Evolutionary conservation across 2,797 vertebrate genomes (phyloP).

Genomic region (Corythornis leucogaster): DNA sequence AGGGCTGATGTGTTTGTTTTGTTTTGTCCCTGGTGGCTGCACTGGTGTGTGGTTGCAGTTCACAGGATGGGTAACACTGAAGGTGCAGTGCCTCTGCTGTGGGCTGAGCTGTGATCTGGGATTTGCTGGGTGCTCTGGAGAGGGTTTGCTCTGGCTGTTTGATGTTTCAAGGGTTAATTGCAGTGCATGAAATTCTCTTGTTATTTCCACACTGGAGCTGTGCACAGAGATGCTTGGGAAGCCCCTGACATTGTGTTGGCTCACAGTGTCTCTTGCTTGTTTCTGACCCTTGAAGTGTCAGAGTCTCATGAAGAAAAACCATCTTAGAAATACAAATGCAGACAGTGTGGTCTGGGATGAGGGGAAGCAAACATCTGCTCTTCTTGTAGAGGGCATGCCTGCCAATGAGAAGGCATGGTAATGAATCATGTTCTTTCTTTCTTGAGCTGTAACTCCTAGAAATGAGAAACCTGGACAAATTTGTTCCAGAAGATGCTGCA

Average conservation of each 20-base stretch:
- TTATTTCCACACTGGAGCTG: not conserved
- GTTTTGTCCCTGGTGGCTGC: not conserved
- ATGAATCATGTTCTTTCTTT: not conserved
- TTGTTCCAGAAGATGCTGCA: not conserved
- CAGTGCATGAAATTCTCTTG: rapidly evolving
- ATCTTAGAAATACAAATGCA: not conserved
- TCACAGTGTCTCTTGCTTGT: not conserved
- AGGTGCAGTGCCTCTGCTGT: not conserved
- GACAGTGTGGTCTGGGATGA: not conserved
- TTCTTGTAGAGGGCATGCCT: not conserved
- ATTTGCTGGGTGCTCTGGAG: not conserved
- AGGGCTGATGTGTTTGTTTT: not conserved
- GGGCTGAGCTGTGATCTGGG: not conserved
- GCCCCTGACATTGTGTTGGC: not conserved
- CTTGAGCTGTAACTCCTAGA: not conserved
- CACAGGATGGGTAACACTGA: not conserved
- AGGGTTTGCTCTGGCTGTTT: not conserved
- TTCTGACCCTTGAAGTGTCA: not conserved
- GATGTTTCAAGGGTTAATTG: not conserved
- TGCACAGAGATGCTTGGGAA: not conserved
- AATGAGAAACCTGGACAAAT: not conserved
- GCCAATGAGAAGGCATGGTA: not conserved
- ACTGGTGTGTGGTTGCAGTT: rapidly evolving
- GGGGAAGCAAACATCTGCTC: not conserved
- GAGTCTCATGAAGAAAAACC: not conserved